These are phyloP conservation scores for Epizoanthus scotinus DNA, from an alignment of 92 coral and sea anemone species.

Conservation along the genomic window DNA sequence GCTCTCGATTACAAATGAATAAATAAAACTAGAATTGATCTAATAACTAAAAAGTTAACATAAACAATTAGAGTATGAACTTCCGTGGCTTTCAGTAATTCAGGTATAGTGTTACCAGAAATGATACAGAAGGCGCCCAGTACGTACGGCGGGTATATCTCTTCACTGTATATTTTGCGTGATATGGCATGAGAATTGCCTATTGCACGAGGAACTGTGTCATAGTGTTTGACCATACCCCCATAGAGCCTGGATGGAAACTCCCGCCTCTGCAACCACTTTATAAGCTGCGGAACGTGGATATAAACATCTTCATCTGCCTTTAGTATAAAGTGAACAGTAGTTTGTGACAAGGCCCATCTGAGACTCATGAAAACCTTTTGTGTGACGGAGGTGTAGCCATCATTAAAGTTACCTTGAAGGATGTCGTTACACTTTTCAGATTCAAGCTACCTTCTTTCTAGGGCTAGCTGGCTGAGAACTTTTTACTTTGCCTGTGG, in stretches of 20 bases:
- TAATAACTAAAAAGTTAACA: too few species aligned
- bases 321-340: slow-evolving; percentile 50
- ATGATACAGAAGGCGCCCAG: slow-evolving; percentile 57
- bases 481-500: slow-evolving; percentile 44
- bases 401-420: slow-evolving; percentile 58
- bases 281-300: slow-evolving; percentile 43
- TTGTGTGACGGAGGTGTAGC: slow-evolving; percentile 46
- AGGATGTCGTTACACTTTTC: slow-evolving; percentile 52
- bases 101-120: slow-evolving; percentile 45
- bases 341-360: slow-evolving; percentile 44
- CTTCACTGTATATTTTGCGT: slow-evolving; percentile 37
- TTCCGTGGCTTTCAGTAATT: slow-evolving; percentile 45
- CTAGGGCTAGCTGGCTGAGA: slow-evolving; percentile 37
- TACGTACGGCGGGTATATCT: slow-evolving; percentile 60
- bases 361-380: slow-evolving; percentile 66
- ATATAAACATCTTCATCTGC: slow-evolving; percentile 64
- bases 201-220: slow-evolving; percentile 46
- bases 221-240: slow-evolving; percentile 50
- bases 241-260: slow-evolving; percentile 57
- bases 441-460: slow-evolving; percentile 54
- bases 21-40: too few species aligned
- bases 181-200: slow-evolving; percentile 57
- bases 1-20: too few species aligned
- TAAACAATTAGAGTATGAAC: slow-evolving; percentile 47
- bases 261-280: slow-evolving; percentile 37